These are phyloP conservation scores for Capra hircus DNA, from an alignment of 2,113 vertebrate genomes.

Conservation along the genomic window DNA sequence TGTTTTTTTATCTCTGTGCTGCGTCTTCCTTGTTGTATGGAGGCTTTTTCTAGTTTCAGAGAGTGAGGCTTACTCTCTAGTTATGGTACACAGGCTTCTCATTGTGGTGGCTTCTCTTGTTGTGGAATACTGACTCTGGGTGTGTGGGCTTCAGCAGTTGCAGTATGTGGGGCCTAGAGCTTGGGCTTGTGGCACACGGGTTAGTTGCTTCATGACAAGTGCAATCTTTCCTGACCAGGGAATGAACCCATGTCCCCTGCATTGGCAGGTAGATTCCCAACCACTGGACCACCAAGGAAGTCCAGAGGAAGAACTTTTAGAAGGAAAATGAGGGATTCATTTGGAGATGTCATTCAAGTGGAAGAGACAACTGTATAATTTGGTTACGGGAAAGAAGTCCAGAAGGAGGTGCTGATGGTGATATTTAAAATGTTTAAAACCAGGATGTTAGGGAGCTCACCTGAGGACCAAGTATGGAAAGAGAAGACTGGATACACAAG, in stretches of 20 bases:
- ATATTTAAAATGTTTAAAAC: neutral
- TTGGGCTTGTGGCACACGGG: neutral
- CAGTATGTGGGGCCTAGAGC: neutral
- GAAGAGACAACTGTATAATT: neutral
- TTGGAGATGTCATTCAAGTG: neutral
- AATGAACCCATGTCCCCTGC: neutral
- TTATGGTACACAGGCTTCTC: neutral
- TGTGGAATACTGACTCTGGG: neutral
- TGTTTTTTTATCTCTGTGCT: neutral
- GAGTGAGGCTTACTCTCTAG: neutral
- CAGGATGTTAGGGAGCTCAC: neutral
- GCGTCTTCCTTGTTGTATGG: neutral
- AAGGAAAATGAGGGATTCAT: neutral
- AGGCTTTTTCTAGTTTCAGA: neutral
- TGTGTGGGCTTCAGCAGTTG: neutral
- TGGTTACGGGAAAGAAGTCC: neutral
- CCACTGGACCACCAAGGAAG: neutral
- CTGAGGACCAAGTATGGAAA: neutral
- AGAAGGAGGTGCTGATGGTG: neutral
- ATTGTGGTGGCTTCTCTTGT: neutral
- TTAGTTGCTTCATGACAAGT: neutral
- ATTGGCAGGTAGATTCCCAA: neutral
- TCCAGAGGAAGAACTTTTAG: neutral
- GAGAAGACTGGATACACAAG: neutral
- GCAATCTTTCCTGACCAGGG: neutral